Base-by-base conservation (phyloP, 2,113 vertebrate species). In the Propithecus coquereli region DNA sequence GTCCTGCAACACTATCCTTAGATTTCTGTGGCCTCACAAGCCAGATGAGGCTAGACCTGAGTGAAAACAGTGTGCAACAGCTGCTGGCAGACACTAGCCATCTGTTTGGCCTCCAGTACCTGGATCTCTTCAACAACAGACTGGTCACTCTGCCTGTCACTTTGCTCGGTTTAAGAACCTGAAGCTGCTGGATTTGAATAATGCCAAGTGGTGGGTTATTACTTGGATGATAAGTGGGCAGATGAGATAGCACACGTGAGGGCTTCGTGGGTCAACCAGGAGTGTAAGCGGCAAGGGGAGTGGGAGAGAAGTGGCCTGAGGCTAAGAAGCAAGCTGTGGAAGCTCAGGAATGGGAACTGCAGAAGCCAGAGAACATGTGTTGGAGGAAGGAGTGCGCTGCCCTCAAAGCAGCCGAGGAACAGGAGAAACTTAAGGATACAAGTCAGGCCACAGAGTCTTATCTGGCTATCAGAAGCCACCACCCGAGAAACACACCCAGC, bases 141-240 rank as follows among this genome's bases (percentile, higher is more conserved):
- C 98, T 99, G 57, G 98, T 94, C 34, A 96, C 84, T 2, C 98
- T 99, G 97, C 99, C 99, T 0, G 98, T 99, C 98, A 99, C 23
- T 70, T 23, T 52, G 79, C 6, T 90, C 61, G 54, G 22, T 30
- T 91, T 76, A 96, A 99, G 99, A 99, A 98, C 97, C 98, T 99
- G 96, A 99, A 99, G 98, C 99, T 99, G 99, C 97, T 99, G 97
- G 99, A 99, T 96, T 98, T 99, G 96, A 99, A 99, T 94, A 99
- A 99, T 95, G 99, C 99, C 2, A 99, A 94, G 99, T 98, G 54
- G 99, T 99, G 57, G 99, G 99, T 92, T 99, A 99, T 97, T 99
- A 99, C 97, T 98, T 99, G 97, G 99, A 99, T 96, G 99, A 99
- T 98, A 99, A 99, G 93, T 99, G 99, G 95, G 99, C 99, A 57